Percentiles rank a stretch among this genome's conserved stretches.
Evolutionary conservation across 2,113 vertebrate genomes (phyloP).

Genomic region (Meles meles): DNA sequence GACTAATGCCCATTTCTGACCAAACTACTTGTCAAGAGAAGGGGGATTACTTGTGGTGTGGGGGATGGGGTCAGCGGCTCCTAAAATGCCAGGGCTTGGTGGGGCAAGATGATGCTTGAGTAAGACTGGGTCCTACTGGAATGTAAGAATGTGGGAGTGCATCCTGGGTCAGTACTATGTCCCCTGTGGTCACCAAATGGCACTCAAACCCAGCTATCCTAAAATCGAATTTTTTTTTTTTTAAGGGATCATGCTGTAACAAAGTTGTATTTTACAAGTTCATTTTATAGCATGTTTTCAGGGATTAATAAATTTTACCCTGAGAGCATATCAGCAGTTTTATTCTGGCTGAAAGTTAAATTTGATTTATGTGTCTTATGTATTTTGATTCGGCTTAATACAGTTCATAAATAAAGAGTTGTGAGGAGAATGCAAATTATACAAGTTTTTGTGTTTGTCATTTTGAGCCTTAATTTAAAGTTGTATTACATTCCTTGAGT

Average conservation of each 20-base stretch:
- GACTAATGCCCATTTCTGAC: not conserved
- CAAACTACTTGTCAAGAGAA: not conserved
- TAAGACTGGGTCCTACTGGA: not conserved
- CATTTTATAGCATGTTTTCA: not conserved
- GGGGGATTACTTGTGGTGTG: not conserved
- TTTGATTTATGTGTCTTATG: not conserved
- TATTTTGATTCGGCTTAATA: not conserved
- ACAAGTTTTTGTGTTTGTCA: not conserved
- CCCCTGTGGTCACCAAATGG: not conserved
- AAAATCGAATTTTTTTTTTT: not conserved
- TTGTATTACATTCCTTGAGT: not conserved
- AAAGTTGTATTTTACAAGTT: not conserved
- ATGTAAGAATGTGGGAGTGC: not conserved
- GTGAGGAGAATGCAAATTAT: not conserved
- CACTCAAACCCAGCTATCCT: not conserved
- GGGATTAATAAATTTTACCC: not conserved
- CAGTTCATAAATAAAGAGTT: not conserved
- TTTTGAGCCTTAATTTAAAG: not conserved
- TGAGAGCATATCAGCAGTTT: not conserved
- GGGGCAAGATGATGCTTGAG: not conserved
- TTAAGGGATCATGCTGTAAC: not conserved
- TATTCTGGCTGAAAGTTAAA: not conserved
- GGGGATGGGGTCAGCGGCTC: not conserved
- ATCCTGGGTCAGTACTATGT: not conserved
- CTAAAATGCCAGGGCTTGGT: no score